Evolutionary conservation across 2,888 invertebrate species (phyloP).

Genomic region (Drosophila neotestacea): DNA sequence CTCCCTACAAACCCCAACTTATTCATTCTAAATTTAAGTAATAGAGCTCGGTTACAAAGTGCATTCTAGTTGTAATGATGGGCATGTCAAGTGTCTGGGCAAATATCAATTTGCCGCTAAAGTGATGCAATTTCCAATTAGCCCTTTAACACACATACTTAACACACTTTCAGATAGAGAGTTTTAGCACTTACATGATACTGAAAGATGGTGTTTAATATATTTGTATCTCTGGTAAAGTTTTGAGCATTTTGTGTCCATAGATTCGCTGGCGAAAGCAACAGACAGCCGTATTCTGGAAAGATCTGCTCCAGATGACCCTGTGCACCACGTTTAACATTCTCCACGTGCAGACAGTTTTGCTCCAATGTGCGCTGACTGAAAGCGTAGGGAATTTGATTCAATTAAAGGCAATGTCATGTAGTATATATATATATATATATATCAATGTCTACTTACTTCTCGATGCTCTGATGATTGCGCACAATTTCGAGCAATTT

Average conservation of each 20-base stretch:
- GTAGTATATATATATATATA: conserved; percentile 13
- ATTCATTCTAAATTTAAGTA: background rate
- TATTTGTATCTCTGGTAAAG: conserved; percentile 92
- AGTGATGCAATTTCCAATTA: conserved; percentile 40
- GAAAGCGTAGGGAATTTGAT: conserved; percentile 59
- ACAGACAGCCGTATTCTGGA: conserved; percentile 96
- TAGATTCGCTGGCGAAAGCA: conserved; percentile 96
- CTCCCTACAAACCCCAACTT: background rate
- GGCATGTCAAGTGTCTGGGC: conserved; percentile 17
- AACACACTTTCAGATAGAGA: background rate
- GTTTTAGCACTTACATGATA: conserved; percentile 89
- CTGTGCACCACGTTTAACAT: conserved; percentile 87
- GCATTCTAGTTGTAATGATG: conserved; percentile 23
- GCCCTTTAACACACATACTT: conserved; percentile 12
- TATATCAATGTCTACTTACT: conserved; percentile 69
- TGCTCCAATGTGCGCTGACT: conserved; percentile 91
- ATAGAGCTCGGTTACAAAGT: conserved; percentile 12
- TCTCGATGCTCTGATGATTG: conserved; percentile 88
- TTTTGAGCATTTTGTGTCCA: conserved; percentile 94
- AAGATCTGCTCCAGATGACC: conserved; percentile 88
- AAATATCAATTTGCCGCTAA: conserved; percentile 47
- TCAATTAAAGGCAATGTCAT: conserved; percentile 63
- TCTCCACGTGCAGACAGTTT: conserved; percentile 94
- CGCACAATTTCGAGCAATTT: conserved; percentile 93
- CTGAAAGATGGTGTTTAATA: conserved; percentile 92